Evolutionary conservation across 2,888 invertebrate genomes (phyloP).

Genomic region (Schrankia costaestrigalis): DNA sequence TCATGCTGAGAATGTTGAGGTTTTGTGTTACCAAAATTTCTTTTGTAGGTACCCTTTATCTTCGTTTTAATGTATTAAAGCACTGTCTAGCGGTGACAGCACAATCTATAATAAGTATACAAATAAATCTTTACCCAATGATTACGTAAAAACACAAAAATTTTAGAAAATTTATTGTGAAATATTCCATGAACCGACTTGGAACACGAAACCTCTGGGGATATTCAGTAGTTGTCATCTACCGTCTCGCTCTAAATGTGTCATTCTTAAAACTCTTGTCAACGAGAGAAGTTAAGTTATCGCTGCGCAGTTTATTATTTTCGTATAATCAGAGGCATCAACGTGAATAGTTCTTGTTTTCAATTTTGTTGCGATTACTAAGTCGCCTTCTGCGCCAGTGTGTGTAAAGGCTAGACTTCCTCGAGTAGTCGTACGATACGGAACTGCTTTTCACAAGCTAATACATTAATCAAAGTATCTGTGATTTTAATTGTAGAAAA

Average conservation of each 20-base stretch:
- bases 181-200: slow-evolving; percentile 50
- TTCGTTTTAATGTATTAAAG: too few relatives aligned
- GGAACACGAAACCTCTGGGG: slow-evolving; percentile 73
- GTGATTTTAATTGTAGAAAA: slow-evolving; percentile 64
- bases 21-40: slow-evolving; percentile 71
- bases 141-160: slow-evolving; percentile 1
- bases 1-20: slow-evolving; percentile 52
- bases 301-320: slow-evolving; percentile 73
- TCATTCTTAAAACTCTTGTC: slow-evolving; percentile 59
- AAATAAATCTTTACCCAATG: background rate
- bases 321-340: slow-evolving; percentile 56
- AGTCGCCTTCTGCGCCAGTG: slow-evolving; percentile 95
- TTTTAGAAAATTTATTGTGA: slow-evolving; percentile 13
- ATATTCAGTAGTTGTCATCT: slow-evolving; percentile 36
- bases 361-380: slow-evolving; percentile 56
- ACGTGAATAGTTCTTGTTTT: slow-evolving; percentile 51
- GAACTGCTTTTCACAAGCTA: slow-evolving; percentile 31
- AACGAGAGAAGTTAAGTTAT: slow-evolving; percentile 65
- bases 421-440: slow-evolving; percentile 46
- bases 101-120: background rate
- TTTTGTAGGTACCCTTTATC: slow-evolving; percentile 36
- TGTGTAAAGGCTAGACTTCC: slow-evolving; percentile 89
- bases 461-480: slow-evolving; percentile 69
- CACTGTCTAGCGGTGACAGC: too few relatives aligned
- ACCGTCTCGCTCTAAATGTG: slow-evolving; percentile 54